A percentile compares a stretch with the other conserved stretches of the same genome.
Conservation (phyloP, 2,888 invertebrate species). For the Tricholauxania praeusta region DNA sequence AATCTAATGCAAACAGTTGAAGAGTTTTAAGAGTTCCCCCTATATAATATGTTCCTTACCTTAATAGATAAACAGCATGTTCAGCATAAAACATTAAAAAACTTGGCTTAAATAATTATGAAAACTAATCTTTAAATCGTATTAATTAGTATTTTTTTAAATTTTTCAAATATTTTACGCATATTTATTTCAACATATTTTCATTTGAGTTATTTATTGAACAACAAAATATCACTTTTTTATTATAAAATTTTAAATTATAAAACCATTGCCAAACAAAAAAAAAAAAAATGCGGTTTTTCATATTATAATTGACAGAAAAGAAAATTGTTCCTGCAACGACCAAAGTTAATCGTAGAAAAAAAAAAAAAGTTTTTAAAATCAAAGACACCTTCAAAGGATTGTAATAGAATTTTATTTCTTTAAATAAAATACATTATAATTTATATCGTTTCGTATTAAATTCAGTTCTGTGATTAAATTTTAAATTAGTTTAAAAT, state of each 20-base stretch:
- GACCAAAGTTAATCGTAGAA: constrained; percentile 63
- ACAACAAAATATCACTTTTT: constrained; percentile 40
- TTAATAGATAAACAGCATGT: no score
- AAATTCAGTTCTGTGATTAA: constrained; percentile 47
- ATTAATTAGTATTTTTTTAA: constrained; percentile 19
- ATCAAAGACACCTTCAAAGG: constrained; percentile 2
- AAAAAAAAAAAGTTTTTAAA: constrained; percentile 37
- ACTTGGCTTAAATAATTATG: constrained; percentile 32
- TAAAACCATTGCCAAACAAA: constrained; percentile 33
- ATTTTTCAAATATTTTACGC: constrained; percentile 22
- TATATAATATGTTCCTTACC: no score
- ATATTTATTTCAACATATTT: constrained; percentile 20
- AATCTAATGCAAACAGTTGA: no score
- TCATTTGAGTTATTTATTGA: constrained; percentile 34
- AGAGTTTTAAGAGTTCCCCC: no score
- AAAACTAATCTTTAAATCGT: neutral
- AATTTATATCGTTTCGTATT: constrained; percentile 49
- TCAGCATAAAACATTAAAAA: neutral
- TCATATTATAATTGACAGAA: constrained; percentile 40
- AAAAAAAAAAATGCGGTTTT: constrained; percentile 42
- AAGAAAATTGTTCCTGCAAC: constrained; percentile 63
- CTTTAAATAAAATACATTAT: neutral
- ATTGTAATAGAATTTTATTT: no score
- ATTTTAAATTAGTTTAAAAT: constrained; percentile 43
- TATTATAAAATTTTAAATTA: constrained; percentile 36